Evolutionary conservation across 2,888 invertebrate species (phyloP), one percentile per base, ranked within the genome.

Genomic region (Atherix ibis): DNA sequence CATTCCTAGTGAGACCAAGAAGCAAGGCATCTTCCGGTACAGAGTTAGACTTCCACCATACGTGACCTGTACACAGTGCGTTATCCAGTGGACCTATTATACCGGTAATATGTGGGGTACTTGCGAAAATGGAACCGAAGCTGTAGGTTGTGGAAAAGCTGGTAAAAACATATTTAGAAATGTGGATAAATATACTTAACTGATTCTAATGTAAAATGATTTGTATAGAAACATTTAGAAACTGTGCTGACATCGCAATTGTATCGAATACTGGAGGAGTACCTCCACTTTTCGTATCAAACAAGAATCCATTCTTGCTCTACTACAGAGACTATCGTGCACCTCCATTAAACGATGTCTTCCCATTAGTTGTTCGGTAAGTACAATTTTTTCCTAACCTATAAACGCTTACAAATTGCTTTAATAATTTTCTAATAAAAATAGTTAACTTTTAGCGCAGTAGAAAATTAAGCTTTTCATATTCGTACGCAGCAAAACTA

Each of bases 41-140:
- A 68, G 73, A 42, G 82, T 88, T 1, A 68, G 74, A 3, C 63
- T 91, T 32, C 91, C 91, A 0, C 67, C 82, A 0, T 84, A 79
- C 48, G 57, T 91, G 3, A 84, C 84, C 0, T 91, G 89, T 50
- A 76, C 80, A 0, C 85, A 87, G 48, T 91, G 91, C 51, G 83
- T 91, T 4, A 54, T 91, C n/a, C 88, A 89, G 53, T 91, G 91
- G 91, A 85, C 77, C 37, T 91, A 89, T 56, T 81, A 77, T 46
- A 87, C 89, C 37, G 81, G 77, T 12, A 91, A 91, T 53, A 87
- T 85, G 74, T 91, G 89, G 89, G 91, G 89, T 5, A 72, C 70
- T 14, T 88, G 88, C 50, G 60, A 71, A 1, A 85, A 88, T 53
- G 88, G 88, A 27, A 84, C 84, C 0, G 81, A 85, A 51, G 81